Conservation (phyloP, 2,797 vertebrate genomes). For the Periophthalmus magnuspinnatus region DNA sequence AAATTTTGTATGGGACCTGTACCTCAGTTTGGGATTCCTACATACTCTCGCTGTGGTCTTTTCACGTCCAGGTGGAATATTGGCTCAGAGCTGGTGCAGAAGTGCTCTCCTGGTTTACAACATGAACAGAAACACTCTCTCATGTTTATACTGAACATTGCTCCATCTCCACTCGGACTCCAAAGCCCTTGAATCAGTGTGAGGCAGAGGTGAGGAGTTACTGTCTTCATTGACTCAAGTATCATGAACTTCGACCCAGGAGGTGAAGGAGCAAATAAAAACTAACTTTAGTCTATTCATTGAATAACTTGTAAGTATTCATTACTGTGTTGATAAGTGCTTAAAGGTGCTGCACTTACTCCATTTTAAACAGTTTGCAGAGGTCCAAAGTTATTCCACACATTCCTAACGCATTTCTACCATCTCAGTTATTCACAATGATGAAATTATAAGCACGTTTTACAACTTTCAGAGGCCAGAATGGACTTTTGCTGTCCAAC, state of each 20-base stretch:
- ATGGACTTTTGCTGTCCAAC: no score
- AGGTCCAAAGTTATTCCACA: no score
- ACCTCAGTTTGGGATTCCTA: neutral
- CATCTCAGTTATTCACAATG: no score
- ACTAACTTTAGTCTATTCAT: neutral
- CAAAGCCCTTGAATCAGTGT: neutral
- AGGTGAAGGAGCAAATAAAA: neutral
- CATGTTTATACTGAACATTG: constrained; percentile 38
- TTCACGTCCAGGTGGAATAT: constrained; percentile 23
- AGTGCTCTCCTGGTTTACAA: constrained; percentile 18
- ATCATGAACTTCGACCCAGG: neutral
- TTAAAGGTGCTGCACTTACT: no score
- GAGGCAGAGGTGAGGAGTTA: neutral
- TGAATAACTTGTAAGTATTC: no score
- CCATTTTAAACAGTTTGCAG: no score
- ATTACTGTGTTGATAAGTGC: no score
- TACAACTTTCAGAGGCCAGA: no score
- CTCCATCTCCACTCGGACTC: neutral
- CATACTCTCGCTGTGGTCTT: neutral
- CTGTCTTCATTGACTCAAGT: neutral
- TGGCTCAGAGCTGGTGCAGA: constrained; percentile 18
- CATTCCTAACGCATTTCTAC: no score
- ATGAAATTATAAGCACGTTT: no score
- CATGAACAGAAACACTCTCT: constrained; percentile 18
- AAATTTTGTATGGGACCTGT: no score